Percentiles rank a stretch among this genome's conserved stretches.
Evolutionary conservation across 2,113 vertebrate species (phyloP).

Genomic region (Scomber colias): DNA sequence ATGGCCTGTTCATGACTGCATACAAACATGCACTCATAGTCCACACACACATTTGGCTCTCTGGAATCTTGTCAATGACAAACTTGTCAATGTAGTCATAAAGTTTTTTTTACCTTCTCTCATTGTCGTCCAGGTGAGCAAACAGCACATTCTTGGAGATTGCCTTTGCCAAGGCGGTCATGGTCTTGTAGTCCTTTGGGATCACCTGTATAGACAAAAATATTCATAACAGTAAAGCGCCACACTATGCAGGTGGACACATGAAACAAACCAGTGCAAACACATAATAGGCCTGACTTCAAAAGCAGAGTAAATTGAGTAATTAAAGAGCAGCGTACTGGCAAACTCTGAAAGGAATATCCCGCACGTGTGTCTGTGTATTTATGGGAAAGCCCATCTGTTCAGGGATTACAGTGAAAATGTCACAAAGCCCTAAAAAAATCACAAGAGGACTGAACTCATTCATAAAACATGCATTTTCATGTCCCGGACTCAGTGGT

Average conservation of each 20-base stretch:
- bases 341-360: constrained; percentile 76
- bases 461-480: constrained; percentile 83
- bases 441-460: constrained; percentile 69
- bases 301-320: constrained; percentile 69
- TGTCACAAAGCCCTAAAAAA: constrained; percentile 64
- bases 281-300: constrained; percentile 64
- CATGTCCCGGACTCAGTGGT: constrained; percentile 59
- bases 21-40: constrained; percentile 12
- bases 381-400: constrained; percentile 83
- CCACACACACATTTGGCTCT: background rate
- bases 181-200: constrained; percentile 99
- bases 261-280: constrained; percentile 68
- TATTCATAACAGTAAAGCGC: constrained; percentile 31
- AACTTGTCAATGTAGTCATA: background rate
- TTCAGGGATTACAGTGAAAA: constrained; percentile 72
- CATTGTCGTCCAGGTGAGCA: constrained; percentile 97
- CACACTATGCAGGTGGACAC: constrained; percentile 70
- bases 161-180: constrained; percentile 97
- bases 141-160: constrained; percentile 99
- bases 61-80: no score
- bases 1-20: constrained; percentile 24
- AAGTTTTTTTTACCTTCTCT: constrained; percentile 90
- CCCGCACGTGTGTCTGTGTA: constrained; percentile 70
- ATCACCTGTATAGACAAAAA: constrained; percentile 88
- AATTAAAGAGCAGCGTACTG: constrained; percentile 78